Base-by-base conservation (phyloP, 1,140 invertebrate species). In the Psilanteris sp. region DNA sequence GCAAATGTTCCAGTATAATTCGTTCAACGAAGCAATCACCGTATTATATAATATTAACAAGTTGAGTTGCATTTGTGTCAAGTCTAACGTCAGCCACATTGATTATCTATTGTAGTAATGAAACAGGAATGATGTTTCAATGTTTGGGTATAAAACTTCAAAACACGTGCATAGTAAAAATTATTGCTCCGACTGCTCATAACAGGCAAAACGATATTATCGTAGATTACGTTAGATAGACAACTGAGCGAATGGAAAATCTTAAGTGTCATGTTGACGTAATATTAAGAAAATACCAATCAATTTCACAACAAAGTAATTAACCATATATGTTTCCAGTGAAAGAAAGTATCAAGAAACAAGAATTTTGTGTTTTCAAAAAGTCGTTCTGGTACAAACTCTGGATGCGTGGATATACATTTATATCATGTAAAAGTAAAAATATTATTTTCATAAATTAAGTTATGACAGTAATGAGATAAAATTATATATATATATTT, bases 61-160 rank as follows among this genome's bases (percentile, higher is more conserved):
- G 22, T 24, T 8, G 29, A 22, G 36, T 75, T 62, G 39, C 27
- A 4, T 44, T 50, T 66, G 26, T 24, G 20, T 27, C 18, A 55
- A 46, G 37, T 41, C 55, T 64, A 44, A 52, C 32, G 37, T 24
- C 37, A 52, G 3, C 46, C 3, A 59, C 37, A 43, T 73, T 41
- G 39, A 44, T 57, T 43, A 39, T 36, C 13, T 15, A 37, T 39
- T 15, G 31, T 13, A 22, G 36, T 31, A 55, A 54, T 67, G 36
- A 37, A 18, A 15, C 18, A 39, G 37, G 10, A 54, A 39, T 8
- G 46, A 8, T 18, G 50, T 20, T 20, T 5, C 2, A 20, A 20
- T 20, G 18, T 5, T 20, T 20, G n/a, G n/a, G n/a, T n/a, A n/a
- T n/a, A n/a, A n/a, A 20, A 20, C 18, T 3, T 20, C 18, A 20